These are phyloP conservation scores for Sebastes oblongus DNA, from an alignment of 2,797 vertebrate genomes.

Conservation along the genomic window DNA sequence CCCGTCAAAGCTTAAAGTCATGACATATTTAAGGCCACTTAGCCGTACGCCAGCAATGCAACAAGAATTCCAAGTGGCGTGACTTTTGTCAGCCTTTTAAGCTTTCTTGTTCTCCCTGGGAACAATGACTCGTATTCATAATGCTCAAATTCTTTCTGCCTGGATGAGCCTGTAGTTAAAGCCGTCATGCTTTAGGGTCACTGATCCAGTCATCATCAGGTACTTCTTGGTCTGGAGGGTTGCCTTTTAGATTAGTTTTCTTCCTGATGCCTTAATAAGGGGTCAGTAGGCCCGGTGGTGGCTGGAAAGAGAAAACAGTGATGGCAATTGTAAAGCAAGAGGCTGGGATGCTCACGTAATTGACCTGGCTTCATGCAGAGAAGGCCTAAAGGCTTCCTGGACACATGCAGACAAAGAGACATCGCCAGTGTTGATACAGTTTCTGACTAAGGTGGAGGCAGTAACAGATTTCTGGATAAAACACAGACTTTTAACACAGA, in stretches of 20 bases:
- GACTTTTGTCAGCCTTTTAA: constrained; percentile 62
- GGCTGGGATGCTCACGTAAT: constrained; percentile 26
- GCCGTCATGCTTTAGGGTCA: constrained; percentile 47
- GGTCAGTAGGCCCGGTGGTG: constrained; percentile 34
- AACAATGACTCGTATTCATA: constrained; percentile 68
- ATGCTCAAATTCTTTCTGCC: constrained; percentile 51
- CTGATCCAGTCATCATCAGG: constrained; percentile 54
- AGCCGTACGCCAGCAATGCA: constrained; percentile 32
- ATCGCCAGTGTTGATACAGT: constrained; percentile 19
- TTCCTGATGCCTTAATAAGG: constrained; percentile 20
- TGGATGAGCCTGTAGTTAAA: constrained; percentile 51
- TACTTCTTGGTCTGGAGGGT: not conserved
- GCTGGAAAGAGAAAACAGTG: constrained; percentile 25
- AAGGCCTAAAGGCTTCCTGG: constrained; percentile 22
- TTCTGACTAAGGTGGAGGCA: not conserved
- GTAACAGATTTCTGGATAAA: not conserved
- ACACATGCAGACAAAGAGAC: constrained; percentile 36
- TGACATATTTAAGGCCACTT: constrained; percentile 71
- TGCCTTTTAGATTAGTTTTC: constrained; percentile 16
- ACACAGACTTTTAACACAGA: constrained; percentile 10
- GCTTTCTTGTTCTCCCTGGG: constrained; percentile 37
- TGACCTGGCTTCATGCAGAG: constrained; percentile 27
- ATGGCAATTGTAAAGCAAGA: constrained; percentile 41
- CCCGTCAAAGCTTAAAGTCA: constrained; percentile 51
- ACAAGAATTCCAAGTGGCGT: constrained; percentile 47